Evolutionary conservation across 2,888 invertebrate species (phyloP), one percentile per base, ranked within the genome.

Genomic region (Sialis lutaria): DNA sequence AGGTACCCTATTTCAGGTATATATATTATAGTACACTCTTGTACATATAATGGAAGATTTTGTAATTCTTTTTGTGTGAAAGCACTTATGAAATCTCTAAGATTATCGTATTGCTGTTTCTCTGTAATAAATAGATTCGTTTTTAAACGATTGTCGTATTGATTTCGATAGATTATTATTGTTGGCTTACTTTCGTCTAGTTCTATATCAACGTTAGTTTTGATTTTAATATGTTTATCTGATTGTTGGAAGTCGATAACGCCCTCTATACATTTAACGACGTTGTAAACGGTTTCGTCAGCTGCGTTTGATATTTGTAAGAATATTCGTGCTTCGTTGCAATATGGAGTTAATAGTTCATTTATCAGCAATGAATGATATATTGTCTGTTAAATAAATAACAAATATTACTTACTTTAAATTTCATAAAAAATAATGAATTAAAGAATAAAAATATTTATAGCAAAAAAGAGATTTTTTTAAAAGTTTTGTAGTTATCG

Each of bases 1-100:
- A 90, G 65, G 64, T 86, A 88, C 0, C 90, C 86, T 51, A 85
- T 70, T 61, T 84, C 81, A 1, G 83, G 82, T 58, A 83, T 69
- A 60, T 81, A 82, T 46, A 79, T 62, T 64, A 83, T 75, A 10
- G 73, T 71, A 57, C 82, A 83, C 54, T 75, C 74, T 31, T 71
- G 64, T 35, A 89, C 72, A 60, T 75, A 78, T 3, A 72, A 63
- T 1, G 82, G 81, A 33, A 87, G 67, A 32, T 77, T 70, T 39
- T 73, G 66, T 52, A 85, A 65, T 54, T 89, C 86, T 51, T 78
- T 71, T 51, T 72, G 67, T 0, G 84, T 86, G 13, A 84, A 78
- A 48, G 75, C 73, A 1, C 79, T 79, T 69, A 90, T 75, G 43
- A 84, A 67, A 42, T 78, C 74, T 39, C 82, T 79, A 33, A 91